Evolutionary conservation across 2,797 vertebrate species (phyloP), one percentile per base, ranked within the genome.

Genomic region (Myotis daubentonii): DNA sequence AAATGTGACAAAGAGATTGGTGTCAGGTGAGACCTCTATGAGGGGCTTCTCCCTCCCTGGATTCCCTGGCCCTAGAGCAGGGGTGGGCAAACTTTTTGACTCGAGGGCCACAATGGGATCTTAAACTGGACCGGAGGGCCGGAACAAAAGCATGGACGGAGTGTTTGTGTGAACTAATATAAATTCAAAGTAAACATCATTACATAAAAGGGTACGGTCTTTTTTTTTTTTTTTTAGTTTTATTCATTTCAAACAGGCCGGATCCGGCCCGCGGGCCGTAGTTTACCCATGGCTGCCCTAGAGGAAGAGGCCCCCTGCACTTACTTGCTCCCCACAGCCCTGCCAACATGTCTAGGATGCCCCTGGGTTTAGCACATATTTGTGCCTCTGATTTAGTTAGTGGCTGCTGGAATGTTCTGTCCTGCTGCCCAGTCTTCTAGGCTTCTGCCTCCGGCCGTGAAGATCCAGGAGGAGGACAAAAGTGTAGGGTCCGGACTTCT

Each of bases 331-430:
- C 16, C 55, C n/a, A 1, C 2, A 44, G 20, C 44, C 62, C 83
- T 51, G n/a, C 53, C 7, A 89, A 66, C 20, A 5, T 33, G 53
- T 92, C 72, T 65, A 33, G 74, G 78, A 88, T 78, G 57, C 60
- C 89, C 49, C 92, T 62, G 66, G 36, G 10, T 60, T 93, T 66
- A 22, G 84, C 87, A 94, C 95, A 94, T 92, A 97, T 94, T 95
- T 91, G 91, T 95, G 62, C 76, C 90, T 93, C 68, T 96, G 87
- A 71, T 78, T 57, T 86, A 85, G 91, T 85, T 47, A 28, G 71
- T 92, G 74, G n/a, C 49, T 85, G 55, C 68, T 79, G 70, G 79
- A 92, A 88, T 86, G 70, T 84, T 89, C 68, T 76, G 55, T 92
- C 83, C 75, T 60, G 28, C 36, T 51, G 71, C 17, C 47, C 12